phyloP scores from a whole-genome alignment of 2,797 vertebrate species.

The Pipistrellus pygmaeus region DNA sequence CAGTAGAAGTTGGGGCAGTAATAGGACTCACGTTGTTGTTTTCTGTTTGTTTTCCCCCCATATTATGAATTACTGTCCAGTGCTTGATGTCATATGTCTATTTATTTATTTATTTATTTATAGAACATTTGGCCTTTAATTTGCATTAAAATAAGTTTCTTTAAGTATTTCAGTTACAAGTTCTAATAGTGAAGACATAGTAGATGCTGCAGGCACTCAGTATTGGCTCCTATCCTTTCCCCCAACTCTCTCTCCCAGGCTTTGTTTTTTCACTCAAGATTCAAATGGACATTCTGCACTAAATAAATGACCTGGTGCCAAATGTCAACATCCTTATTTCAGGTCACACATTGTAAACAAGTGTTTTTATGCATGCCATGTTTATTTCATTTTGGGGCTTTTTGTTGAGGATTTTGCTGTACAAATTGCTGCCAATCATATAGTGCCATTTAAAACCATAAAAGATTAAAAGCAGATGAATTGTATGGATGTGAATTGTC shows the following conservation, averaged over 20 bases:
- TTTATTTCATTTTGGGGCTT: background rate
- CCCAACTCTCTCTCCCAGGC: conserved; percentile 45
- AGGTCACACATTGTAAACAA: background rate
- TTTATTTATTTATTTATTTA: background rate
- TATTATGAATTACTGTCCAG: background rate
- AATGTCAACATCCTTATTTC: conserved; percentile 79
- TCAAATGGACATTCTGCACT: conserved; percentile 68
- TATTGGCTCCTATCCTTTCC: conserved; percentile 74
- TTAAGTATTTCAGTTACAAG: conserved; percentile 94
- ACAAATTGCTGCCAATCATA: background rate
- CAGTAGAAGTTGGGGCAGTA: background rate
- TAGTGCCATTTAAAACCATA: background rate
- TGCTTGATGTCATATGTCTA: background rate
- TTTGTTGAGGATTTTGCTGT: background rate
- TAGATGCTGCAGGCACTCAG: conserved; percentile 89
- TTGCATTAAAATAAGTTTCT: conserved; percentile 92
- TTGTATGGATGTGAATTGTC: background rate
- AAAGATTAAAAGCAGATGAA: background rate
- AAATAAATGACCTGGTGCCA: conserved; percentile 51
- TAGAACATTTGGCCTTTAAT: conserved; percentile 88
- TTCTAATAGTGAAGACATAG: conserved; percentile 90
- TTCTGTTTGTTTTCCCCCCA: background rate
- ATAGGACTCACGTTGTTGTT: background rate
- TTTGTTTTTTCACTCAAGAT: background rate
- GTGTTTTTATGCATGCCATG: background rate